These are phyloP conservation scores for Enteromius radiatus DNA, from an alignment of 2,797 vertebrate genomes.

Conservation along the genomic window DNA sequence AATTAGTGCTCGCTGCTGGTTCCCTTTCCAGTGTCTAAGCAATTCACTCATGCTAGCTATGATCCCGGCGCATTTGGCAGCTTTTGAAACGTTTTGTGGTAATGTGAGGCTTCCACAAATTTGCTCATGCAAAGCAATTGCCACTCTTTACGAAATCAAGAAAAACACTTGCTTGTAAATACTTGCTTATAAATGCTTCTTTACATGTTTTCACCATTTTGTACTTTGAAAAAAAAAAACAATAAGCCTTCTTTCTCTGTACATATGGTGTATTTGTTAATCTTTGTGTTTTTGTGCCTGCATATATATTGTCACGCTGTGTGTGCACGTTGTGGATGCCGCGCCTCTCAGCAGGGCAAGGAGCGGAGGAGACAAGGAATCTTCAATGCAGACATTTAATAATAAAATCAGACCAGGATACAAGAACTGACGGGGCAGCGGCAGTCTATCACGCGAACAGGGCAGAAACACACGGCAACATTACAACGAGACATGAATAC, in stretches of 20 bases:
- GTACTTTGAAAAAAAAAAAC: background rate
- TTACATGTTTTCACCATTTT: background rate
- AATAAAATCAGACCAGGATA: no score
- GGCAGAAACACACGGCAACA: no score
- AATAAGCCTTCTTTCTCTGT: background rate
- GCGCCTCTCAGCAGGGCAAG: no score
- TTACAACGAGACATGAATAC: no score
- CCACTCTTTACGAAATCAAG: constrained; percentile 17
- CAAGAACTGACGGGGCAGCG: no score
- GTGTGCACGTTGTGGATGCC: no score
- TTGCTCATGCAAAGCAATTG: background rate
- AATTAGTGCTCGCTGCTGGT: constrained; percentile 43
- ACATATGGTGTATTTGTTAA: background rate
- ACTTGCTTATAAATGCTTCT: background rate
- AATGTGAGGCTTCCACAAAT: constrained; percentile 19
- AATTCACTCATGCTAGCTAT: constrained; percentile 40
- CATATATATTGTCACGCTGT: no score
- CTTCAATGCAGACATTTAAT: no score
- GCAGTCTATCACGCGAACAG: no score
- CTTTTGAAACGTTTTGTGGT: constrained; percentile 29
- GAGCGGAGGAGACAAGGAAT: no score
- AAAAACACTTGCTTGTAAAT: background rate
- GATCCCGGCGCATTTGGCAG: constrained; percentile 36
- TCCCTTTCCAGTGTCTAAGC: constrained; percentile 44
- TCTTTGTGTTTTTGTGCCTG: background rate